Percentiles rank a stretch among this genome's conserved stretches.
Conservation (phyloP, 1,140 invertebrate species). For the Drosophila ercepeae region DNA sequence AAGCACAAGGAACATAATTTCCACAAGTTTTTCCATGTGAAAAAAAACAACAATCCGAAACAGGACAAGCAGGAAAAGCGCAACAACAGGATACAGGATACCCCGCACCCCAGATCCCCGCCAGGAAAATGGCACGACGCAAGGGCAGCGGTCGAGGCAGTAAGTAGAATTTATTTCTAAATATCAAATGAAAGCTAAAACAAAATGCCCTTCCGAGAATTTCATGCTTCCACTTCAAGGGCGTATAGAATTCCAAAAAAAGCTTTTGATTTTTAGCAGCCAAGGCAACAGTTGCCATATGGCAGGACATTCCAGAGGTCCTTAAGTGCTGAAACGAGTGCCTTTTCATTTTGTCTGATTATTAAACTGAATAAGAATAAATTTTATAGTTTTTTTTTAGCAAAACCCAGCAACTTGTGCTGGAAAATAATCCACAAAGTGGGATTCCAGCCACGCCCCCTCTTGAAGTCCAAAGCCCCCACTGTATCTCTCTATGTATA, state of each 20-base stretch:
- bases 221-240: constrained; percentile 19
- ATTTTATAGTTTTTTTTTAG: background rate
- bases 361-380: too few relatives aligned
- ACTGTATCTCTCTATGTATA: constrained; percentile 60
- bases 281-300: constrained; percentile 8
- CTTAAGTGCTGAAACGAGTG: too few relatives aligned
- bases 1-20: constrained; percentile 48
- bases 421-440: constrained; percentile 1
- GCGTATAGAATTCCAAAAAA: constrained; percentile 4
- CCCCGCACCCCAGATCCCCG: background rate
- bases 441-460: constrained; percentile 27
- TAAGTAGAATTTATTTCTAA: constrained; percentile 42
- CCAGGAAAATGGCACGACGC: constrained; percentile 61
- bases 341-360: background rate
- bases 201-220: constrained; percentile 2
- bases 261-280: constrained; percentile 2
- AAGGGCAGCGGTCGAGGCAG: constrained; percentile 75
- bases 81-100: constrained; percentile 24
- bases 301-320: constrained; percentile 8
- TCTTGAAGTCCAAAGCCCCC: constrained; percentile 7
- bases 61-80: constrained; percentile 21
- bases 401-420: too few relatives aligned
- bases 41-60: constrained; percentile 2
- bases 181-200: constrained; percentile 8
- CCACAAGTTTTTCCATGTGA: constrained; percentile 35